Evolutionary conservation across 2,797 vertebrate species (phyloP).

Genomic region (Gambelia wislizenii): DNA sequence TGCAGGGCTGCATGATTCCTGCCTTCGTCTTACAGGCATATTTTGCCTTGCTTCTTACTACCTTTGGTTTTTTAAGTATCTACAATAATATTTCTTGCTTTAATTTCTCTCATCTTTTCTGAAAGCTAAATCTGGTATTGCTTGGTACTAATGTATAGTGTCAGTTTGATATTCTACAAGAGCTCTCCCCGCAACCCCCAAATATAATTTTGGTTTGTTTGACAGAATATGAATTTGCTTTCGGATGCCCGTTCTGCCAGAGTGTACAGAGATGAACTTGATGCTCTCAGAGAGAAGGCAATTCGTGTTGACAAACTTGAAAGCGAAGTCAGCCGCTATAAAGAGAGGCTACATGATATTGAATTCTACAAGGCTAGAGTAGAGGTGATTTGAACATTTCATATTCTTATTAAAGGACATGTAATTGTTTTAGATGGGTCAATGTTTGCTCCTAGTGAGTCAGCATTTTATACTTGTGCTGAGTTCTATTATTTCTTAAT

Average conservation of each 20-base stretch:
- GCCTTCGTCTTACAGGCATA: background rate
- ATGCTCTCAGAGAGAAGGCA: conserved; percentile 94
- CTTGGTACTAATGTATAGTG: background rate
- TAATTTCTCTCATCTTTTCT: background rate
- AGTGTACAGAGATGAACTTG: conserved; percentile 95
- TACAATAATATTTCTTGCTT: background rate
- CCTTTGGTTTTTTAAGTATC: background rate
- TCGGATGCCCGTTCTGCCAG: conserved; percentile 93
- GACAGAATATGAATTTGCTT: conserved; percentile 92
- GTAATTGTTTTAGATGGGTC: background rate
- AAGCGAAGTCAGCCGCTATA: conserved; percentile 93
- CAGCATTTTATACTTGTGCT: background rate
- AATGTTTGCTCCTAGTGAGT: background rate
- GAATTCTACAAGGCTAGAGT: conserved; percentile 98
- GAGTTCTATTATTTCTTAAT: background rate
- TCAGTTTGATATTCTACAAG: background rate
- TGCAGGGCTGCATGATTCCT: no score
- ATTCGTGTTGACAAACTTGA: conserved; percentile 96
- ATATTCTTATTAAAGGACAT: background rate
- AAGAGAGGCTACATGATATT: conserved; percentile 95
- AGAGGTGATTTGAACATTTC: conserved; percentile 82
- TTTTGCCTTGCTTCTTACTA: background rate
- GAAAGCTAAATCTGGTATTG: background rate
- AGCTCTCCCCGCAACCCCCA: no score
- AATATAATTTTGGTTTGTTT: conserved; percentile 36